Evolutionary conservation across 2,113 vertebrate genomes (phyloP).

Genomic region (Cochlearius cochlearius): DNA sequence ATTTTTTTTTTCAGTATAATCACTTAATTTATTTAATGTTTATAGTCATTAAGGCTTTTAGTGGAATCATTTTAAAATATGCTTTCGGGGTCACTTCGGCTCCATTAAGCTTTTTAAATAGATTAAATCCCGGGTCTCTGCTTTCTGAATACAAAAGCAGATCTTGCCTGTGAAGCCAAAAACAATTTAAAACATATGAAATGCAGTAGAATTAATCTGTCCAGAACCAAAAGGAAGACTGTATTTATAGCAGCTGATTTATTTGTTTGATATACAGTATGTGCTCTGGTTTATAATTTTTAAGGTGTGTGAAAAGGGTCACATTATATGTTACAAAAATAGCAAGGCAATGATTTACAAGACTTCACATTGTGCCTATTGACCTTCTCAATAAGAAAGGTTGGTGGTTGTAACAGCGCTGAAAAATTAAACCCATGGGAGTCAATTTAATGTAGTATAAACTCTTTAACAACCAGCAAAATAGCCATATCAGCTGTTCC

Average conservation of each 20-base stretch:
- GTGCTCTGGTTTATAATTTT: constrained; percentile 75
- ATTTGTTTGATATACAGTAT: constrained; percentile 75
- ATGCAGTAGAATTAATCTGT: constrained; percentile 60
- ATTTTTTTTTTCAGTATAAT: background rate
- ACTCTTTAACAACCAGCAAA: constrained; percentile 73
- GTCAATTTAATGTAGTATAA: constrained; percentile 78
- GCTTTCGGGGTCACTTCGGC: background rate
- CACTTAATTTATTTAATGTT: constrained; percentile 39
- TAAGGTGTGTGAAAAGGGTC: constrained; percentile 69
- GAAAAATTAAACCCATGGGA: constrained; percentile 76
- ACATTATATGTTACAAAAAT: constrained; percentile 73
- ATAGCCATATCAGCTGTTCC: constrained; percentile 62
- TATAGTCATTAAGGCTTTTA: constrained; percentile 44
- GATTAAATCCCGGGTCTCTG: constrained; percentile 8
- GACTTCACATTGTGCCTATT: constrained; percentile 75
- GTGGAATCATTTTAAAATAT: constrained; percentile 6
- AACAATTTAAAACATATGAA: constrained; percentile 65
- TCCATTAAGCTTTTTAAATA: constrained; percentile 54
- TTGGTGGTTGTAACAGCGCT: constrained; percentile 63
- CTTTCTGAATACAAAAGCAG: constrained; percentile 41
- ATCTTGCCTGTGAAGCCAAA: constrained; percentile 47
- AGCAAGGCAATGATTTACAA: constrained; percentile 75
- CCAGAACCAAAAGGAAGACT: constrained; percentile 63
- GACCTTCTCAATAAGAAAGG: constrained; percentile 80
- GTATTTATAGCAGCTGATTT: constrained; percentile 72